Conservation (phyloP, 2,888 invertebrate genomes). For the Pollenia amentaria region DNA sequence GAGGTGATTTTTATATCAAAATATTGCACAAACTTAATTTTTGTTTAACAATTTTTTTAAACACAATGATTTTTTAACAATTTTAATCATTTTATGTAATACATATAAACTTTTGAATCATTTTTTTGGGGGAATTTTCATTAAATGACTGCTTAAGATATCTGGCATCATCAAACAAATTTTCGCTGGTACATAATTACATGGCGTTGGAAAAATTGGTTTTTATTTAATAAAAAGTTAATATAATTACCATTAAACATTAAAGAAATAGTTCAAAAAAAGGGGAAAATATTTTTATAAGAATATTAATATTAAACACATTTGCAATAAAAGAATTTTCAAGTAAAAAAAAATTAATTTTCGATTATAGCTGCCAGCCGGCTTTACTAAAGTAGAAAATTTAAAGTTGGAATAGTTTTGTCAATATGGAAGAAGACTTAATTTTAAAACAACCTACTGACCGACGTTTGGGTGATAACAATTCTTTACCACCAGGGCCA, state of each 20-base stretch:
- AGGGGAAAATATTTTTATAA: neutral
- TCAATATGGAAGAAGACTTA: slow-evolving; percentile 82
- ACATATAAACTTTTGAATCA: too few species aligned
- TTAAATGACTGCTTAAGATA: too few species aligned
- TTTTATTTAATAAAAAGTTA: neutral
- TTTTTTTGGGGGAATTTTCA: too few species aligned
- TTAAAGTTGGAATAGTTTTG: neutral
- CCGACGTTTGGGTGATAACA: slow-evolving; percentile 79
- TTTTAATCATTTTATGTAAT: too few species aligned
- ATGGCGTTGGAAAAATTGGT: slow-evolving; percentile 29
- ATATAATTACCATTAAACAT: neutral
- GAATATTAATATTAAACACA: neutral
- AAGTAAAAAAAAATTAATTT: neutral
- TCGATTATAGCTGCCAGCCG: slow-evolving; percentile 45
- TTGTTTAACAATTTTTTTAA: too few species aligned
- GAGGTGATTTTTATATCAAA: too few species aligned
- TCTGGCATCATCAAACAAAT: neutral
- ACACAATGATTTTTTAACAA: too few species aligned
- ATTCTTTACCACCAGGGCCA: slow-evolving; percentile 80
- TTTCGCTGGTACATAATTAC: neutral
- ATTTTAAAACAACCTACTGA: slow-evolving; percentile 80
- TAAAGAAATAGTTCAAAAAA: neutral
- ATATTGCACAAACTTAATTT: too few species aligned
- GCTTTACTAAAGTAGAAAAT: neutral
- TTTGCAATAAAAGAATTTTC: neutral